Base-by-base conservation (phyloP, 2,113 vertebrate species). In the Otis tarda region DNA sequence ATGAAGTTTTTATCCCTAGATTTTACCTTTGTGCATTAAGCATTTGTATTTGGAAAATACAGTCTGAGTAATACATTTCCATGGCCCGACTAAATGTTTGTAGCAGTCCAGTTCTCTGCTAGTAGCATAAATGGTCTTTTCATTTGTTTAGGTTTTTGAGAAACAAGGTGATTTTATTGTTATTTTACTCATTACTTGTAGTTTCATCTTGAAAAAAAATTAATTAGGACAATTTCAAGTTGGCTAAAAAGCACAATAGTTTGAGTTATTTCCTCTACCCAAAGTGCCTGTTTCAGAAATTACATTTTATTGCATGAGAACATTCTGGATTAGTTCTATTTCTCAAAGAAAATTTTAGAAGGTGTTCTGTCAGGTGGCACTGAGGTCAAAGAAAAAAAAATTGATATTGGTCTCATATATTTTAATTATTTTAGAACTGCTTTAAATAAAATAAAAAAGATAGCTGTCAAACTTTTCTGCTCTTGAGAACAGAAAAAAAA, bases 261-360 rank as follows among this genome's bases (percentile, higher is more conserved):
- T 83, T 76, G 8, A 79, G 4, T 18, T 59, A 30, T 61, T 95
- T 89, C 77, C 33, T 91, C 28, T 76, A 21, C 10, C 52, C 14
- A 33, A 87, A 90, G 39, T 31, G 7, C 60, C 77, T 43, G 12
- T 45, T 83, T 83, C 76, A 85, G 67, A 94, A 95, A 95, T 79
- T 45, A 69, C 8, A 67, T 71, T 89, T 73, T 92, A 74, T 85
- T 84, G 71, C 20, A 78, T 49, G 14, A 80, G 79, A 47, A 83
- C 17, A 82, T 78, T 60, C 57, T 56, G 47, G 39, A 92, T 71
- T 86, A 45, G 52, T 92, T 95, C 31, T 83, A 2, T 43, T 76
- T 70, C 73, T 75, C 57, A 86, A 85, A 92, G 53, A 90, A 92
- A 95, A 90, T 89, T 57, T 47, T 82, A 50, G 49, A 82, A 93